These are phyloP conservation scores for Lates calcarifer DNA, from an alignment of 2,113 vertebrate species.

Conservation along the genomic window DNA sequence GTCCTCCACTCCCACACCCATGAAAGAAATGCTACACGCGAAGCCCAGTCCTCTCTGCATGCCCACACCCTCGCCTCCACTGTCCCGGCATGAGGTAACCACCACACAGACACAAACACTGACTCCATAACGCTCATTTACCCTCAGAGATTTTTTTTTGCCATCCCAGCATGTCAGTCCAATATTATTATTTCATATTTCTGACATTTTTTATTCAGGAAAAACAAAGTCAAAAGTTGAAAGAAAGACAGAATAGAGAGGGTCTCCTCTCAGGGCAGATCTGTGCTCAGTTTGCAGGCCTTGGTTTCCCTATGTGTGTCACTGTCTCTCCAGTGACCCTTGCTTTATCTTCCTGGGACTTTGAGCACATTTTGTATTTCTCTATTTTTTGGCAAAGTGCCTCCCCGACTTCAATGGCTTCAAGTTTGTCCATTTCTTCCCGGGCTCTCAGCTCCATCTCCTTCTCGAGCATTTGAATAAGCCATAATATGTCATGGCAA, in stretches of 20 bases:
- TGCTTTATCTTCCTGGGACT: background rate
- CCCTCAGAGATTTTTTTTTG: background rate
- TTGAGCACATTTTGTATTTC: background rate
- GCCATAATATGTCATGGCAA: background rate
- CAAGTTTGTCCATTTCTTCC: background rate
- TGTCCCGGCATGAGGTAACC: conserved; percentile 85
- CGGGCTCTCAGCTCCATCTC: background rate
- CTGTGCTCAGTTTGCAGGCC: no score
- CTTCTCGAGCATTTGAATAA: background rate
- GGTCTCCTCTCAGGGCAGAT: no score
- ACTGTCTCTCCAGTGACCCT: background rate
- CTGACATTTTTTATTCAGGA: background rate
- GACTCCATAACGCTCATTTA: background rate
- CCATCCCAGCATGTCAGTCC: background rate
- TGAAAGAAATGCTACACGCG: conserved; percentile 15
- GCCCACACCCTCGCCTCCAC: conserved; percentile 50
- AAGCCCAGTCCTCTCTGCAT: conserved; percentile 27
- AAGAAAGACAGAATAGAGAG: background rate
- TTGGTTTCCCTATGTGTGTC: background rate
- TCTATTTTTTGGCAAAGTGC: background rate
- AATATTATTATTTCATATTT: background rate
- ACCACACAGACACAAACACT: background rate
- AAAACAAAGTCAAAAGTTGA: background rate
- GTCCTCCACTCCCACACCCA: conserved; percentile 67
- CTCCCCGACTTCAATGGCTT: background rate